Conservation (phyloP, 2,888 invertebrate genomes). For the Cotesia congregata region DNA sequence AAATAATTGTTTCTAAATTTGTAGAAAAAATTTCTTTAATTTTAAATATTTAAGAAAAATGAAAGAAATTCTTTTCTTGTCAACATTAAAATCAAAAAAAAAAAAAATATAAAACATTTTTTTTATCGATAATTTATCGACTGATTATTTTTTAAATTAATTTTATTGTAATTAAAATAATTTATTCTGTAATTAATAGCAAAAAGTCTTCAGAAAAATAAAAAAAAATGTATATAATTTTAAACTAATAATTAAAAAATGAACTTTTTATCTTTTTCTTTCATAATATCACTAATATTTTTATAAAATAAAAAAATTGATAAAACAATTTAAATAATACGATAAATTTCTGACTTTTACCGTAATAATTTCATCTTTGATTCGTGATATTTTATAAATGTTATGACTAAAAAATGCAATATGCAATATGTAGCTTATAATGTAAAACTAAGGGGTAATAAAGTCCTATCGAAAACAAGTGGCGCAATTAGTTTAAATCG, state of each 20-base stretch:
- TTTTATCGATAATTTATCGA: too few species aligned
- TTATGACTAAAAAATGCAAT: neutral
- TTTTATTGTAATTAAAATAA: too few species aligned
- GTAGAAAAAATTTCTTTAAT: too few species aligned
- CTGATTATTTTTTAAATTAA: too few species aligned
- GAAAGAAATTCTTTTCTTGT: too few species aligned
- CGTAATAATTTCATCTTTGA: neutral
- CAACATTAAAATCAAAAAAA: too few species aligned
- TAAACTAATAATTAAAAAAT: neutral
- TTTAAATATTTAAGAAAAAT: too few species aligned
- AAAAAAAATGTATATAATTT: too few species aligned
- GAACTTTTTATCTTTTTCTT: neutral
- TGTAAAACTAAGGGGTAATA: conserved; percentile 22
- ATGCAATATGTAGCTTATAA: neutral
- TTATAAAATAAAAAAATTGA: neutral
- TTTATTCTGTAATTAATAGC: too few species aligned
- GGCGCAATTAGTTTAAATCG: conserved; percentile 41
- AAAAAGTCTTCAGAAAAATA: too few species aligned
- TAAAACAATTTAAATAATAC: neutral
- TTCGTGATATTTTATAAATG: neutral
- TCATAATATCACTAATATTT: neutral
- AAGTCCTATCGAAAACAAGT: conserved; percentile 30
- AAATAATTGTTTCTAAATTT: too few species aligned
- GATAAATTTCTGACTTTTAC: neutral
- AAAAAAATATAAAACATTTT: too few species aligned